Base-by-base conservation (phyloP, 2,113 vertebrate species). In the Microcebus lehilahytsara region DNA sequence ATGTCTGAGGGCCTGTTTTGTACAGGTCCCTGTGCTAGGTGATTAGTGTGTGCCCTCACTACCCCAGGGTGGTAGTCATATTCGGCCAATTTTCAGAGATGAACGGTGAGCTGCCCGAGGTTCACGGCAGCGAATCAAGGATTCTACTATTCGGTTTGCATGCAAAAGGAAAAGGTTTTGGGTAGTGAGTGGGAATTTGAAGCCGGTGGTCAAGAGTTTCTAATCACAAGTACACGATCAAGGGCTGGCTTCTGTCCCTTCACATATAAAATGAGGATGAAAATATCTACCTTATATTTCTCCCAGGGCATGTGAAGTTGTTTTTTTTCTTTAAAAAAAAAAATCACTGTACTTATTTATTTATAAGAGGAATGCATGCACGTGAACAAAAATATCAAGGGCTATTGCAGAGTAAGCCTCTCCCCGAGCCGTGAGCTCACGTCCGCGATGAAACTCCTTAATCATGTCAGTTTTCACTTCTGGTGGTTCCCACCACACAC, bases 341-440 rank as follows among this genome's bases (percentile, higher is more conserved):
- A 66, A 27, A 58, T 80, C 4, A 30, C 60, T 64, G 66, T 34
- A 30, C 27, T 27, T 58, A 72, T 66, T 56, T 87, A 79, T 67
- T 58, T 85, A 49, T 34, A 74, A 27, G 34, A 74, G 49, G 53
- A 79, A 46, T 60, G 40, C 40, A n/a, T 14, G 11, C 3, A 7
- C 17, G 25, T n/a, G 23, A 80, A 66, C 13, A 32, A 32, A 72
- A 17, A 12, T 27, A 40, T 30, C 34, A 32, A 72, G 22, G 37
- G 37, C 37, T 37, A 37, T 37, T 37, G 37, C 37, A 37, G 37
- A 37, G 23, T 30, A 34, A 27, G 20, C 77, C 34, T 49, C 0
- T 53, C 27, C 19, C 5, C 34, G 66, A 25, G 22, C 10, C 0
- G 7, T 6, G 2, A 22, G 27, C 7, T 46, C 40, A 6, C 4